Base-by-base conservation (phyloP, 2,113 vertebrate species). In the Epinephelus lanceolatus region DNA sequence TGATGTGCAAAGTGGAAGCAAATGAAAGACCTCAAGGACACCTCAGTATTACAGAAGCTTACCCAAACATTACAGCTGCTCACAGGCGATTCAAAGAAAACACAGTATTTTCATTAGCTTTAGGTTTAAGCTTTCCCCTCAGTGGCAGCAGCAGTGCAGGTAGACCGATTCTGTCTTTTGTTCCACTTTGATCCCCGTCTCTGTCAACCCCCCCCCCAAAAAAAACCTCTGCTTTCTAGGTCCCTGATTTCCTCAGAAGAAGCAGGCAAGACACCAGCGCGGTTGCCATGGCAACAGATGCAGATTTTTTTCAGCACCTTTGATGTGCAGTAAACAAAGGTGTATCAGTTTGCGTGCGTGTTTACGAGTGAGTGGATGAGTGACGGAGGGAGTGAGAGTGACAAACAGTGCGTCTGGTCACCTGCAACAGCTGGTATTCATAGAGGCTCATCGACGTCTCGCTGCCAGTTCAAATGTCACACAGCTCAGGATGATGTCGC, bases 211-310 rank as follows among this genome's bases (percentile, higher is more conserved):
- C 49, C 42, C 40, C 40, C 3, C 40, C 25, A 45, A 89, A 80
- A 74, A 45, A 89, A 80, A 74, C 78, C 68, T 75, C 51, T 81
- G 81, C 79, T 87, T 78, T 81, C 86, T 37, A 68, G 70, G 56
- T 65, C 78, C 59, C 65, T 69, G 70, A 83, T 79, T 70, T 52
- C 84, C 78, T 88, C 62, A 83, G 45, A 84, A 65, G 74, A 76
- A 71, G 45, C 60, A 52, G 69, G 53, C 63, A 74, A 83, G 83
- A 79, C 78, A 67, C 45, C 67, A 51, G 49, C 19, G 4, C 1
- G 47, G 89, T 92, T 86, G 51, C 78, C 68, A 69, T 88, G 70
- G 78, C 60, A 82, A 89, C 88, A 12, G 13, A 71, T 77, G 37
- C 75, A 81, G 60, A 59, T 83, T 69, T 81, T 81, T 83, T 69